These are phyloP conservation scores for Parauchenoglanis punctatus DNA, from an alignment of 2,797 vertebrate genomes.

Conservation along the genomic window DNA sequence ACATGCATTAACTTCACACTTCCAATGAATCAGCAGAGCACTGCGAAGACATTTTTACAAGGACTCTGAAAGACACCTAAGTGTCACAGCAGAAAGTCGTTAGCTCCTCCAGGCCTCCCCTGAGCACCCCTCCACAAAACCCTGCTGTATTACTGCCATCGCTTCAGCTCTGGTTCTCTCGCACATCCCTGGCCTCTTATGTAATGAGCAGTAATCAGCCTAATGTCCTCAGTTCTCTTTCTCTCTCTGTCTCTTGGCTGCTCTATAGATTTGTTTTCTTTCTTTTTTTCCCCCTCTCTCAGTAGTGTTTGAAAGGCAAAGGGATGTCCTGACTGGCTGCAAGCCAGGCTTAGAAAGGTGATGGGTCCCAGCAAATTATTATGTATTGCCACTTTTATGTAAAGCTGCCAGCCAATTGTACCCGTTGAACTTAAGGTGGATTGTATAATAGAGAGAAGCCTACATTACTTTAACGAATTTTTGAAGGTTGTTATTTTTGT, in stretches of 20 bases:
- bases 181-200: conserved; percentile 58
- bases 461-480: neutral
- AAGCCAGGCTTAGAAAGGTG: conserved; percentile 25
- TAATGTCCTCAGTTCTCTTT: conserved; percentile 68
- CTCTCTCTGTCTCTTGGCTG: conserved; percentile 3
- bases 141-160: conserved; percentile 55
- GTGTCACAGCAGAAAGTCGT: conserved; percentile 52
- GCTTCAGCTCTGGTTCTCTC: conserved; percentile 41
- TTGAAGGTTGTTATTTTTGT: neutral
- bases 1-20: conserved; percentile 27
- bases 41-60: conserved; percentile 42
- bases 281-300: conserved; percentile 50
- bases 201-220: conserved; percentile 65
- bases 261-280: neutral
- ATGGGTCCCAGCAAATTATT: conserved; percentile 24
- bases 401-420: neutral
- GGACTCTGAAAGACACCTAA: conserved; percentile 54
- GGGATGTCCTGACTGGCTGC: conserved; percentile 36
- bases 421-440: neutral
- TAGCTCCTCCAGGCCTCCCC: conserved; percentile 43
- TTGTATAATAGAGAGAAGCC: neutral
- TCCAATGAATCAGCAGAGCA: conserved; percentile 41
- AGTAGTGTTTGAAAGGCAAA: conserved; percentile 18
- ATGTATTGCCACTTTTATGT: conserved; percentile 20
- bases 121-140: conserved; percentile 48